These are phyloP conservation scores for Saccostrea cuccullata DNA, from an alignment of 1,140 invertebrate genomes.

Conservation along the genomic window DNA sequence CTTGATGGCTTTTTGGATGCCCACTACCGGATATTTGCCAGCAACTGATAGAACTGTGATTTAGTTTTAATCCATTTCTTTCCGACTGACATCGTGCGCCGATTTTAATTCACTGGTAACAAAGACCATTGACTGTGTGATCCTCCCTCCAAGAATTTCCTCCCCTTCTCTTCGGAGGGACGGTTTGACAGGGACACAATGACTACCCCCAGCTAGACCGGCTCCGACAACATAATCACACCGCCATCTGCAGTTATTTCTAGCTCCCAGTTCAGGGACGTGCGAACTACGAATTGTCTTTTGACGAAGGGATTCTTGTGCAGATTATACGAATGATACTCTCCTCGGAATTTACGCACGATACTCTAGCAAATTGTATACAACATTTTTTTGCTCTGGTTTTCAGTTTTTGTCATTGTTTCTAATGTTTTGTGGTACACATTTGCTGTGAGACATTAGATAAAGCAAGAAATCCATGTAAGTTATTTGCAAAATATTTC, in stretches of 20 bases:
- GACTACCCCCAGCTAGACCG: neutral
- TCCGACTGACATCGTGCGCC: slow-evolving; percentile 10
- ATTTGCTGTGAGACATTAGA: neutral
- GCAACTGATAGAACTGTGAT: slow-evolving; percentile 31
- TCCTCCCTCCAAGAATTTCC: neutral
- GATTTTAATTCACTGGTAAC: slow-evolving; percentile 29
- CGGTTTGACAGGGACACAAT: slow-evolving; percentile 1
- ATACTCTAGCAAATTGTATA: slow-evolving; percentile 8
- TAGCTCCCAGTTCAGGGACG: neutral
- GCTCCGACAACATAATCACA: slow-evolving; percentile 33
- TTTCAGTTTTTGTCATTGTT: slow-evolving; percentile 14
- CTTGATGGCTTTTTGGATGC: slow-evolving; percentile 37
- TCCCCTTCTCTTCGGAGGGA: slow-evolving; percentile 18
- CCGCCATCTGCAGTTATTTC: slow-evolving; percentile 25
- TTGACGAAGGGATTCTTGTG: neutral
- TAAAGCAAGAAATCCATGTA: neutral
- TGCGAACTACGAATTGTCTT: neutral
- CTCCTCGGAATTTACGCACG: slow-evolving; percentile 5
- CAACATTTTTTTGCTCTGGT: neutral
- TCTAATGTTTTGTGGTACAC: neutral
- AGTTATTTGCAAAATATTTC: neutral
- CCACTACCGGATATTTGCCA: slow-evolving; percentile 40
- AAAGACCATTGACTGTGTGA: slow-evolving; percentile 28
- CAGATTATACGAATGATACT: neutral
- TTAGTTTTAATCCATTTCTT: slow-evolving; percentile 39